A percentile compares a stretch with the other conserved stretches of the same genome.
Evolutionary conservation across 2,888 invertebrate species (phyloP).

Genomic region (Xestia xanthographa): DNA sequence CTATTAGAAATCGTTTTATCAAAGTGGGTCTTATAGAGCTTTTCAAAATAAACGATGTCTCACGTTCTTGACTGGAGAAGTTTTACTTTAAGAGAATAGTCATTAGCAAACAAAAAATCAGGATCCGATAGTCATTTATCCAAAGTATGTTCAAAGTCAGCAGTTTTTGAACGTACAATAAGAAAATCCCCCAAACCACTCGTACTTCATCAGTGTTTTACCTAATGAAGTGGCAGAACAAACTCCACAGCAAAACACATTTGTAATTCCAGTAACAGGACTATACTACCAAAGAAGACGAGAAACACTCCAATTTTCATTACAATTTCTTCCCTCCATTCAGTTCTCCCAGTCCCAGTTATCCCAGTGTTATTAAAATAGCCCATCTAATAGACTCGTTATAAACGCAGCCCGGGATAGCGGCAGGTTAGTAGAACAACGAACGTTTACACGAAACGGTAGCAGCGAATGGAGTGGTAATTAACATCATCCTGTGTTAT

Average conservation of each 20-base stretch:
- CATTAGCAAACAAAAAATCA: background rate
- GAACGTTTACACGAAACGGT: constrained; percentile 50
- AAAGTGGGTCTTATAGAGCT: constrained; percentile 33
- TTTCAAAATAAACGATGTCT: constrained; percentile 40
- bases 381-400: constrained; percentile 47
- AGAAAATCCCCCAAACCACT: background rate
- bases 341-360: constrained; percentile 6
- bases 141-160: background rate
- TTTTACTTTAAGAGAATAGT: background rate
- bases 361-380: constrained; percentile 52
- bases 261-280: too few relatives aligned
- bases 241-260: background rate
- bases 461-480: constrained; percentile 45
- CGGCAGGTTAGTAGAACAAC: constrained; percentile 60
- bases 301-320: background rate
- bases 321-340: constrained; percentile 14
- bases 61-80: constrained; percentile 11
- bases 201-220: background rate
- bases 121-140: background rate
- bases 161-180: too few relatives aligned
- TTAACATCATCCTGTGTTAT: constrained; percentile 61
- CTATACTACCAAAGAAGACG: background rate
- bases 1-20: constrained; percentile 55
- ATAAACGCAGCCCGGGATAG: constrained; percentile 48
- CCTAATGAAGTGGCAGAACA: too few relatives aligned